A percentile compares a stretch with the other conserved stretches of the same genome.
Conservation (phyloP, 2,113 vertebrate genomes). For the Sphaerodactylus townsendi region DNA sequence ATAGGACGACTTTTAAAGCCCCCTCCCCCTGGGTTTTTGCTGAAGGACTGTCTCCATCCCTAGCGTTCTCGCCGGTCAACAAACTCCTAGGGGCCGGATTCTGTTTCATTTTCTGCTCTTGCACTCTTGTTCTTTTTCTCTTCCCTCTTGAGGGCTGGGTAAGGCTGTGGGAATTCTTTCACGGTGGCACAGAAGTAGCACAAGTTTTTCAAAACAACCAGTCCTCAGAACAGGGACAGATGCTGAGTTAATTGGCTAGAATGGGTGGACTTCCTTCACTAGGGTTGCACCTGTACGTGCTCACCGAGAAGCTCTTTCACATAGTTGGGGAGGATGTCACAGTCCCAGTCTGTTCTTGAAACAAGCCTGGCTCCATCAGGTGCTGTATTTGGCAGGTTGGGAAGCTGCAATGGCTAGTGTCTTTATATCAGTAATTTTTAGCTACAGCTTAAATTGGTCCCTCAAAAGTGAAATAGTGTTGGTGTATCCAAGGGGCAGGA, state of each 20-base stretch:
- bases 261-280: neutral
- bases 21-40: neutral
- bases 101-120: neutral
- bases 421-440: constrained; percentile 9
- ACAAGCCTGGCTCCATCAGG: neutral
- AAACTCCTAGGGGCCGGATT: neutral
- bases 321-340: neutral
- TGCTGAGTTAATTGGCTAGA: neutral
- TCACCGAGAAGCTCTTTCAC: neutral
- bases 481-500: constrained; percentile 3
- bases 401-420: constrained; percentile 2
- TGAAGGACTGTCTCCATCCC: neutral
- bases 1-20: neutral
- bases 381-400: neutral
- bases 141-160: neutral
- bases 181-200: neutral
- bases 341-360: neutral
- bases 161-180: neutral
- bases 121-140: neutral
- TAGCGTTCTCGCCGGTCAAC: neutral
- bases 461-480: neutral
- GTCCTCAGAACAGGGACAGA: neutral
- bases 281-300: neutral
- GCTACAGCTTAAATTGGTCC: neutral
- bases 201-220: neutral